Conservation (phyloP, 2,113 vertebrate species). For the Sinocyclocheilus anshuiensis region DNA sequence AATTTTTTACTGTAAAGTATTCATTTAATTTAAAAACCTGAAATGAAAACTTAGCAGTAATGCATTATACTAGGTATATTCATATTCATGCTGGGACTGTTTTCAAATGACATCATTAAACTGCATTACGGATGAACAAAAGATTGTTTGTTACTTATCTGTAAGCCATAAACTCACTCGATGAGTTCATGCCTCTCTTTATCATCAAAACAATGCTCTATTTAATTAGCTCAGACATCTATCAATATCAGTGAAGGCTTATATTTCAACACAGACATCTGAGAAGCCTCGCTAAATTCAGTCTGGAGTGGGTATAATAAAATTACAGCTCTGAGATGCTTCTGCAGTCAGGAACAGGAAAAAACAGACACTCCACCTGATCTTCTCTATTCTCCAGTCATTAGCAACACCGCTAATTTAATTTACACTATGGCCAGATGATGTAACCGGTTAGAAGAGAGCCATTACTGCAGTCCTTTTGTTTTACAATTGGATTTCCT, state of each 20-base stretch:
- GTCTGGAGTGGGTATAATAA: slow-evolving; percentile 63
- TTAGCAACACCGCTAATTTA: slow-evolving; percentile 51
- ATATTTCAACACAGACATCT: slow-evolving; percentile 66
- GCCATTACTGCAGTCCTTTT: neutral
- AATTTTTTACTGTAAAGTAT: too few species aligned
- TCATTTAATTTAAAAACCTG: too few species aligned
- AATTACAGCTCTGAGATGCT: slow-evolving; percentile 61
- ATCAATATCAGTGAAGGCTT: slow-evolving; percentile 61
- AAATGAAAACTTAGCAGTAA: too few species aligned
- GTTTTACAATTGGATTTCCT: too few species aligned
- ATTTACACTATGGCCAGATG: slow-evolving; percentile 44
- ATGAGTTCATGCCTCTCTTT: slow-evolving; percentile 45
- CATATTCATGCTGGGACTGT: neutral
- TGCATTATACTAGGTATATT: too few species aligned
- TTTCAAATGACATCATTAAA: slow-evolving; percentile 15
- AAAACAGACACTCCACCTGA: slow-evolving; percentile 39
- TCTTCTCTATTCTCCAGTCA: slow-evolving; percentile 46
- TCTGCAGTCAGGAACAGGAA: slow-evolving; percentile 43
- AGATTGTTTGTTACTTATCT: neutral
- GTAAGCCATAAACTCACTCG: slow-evolving; percentile 13
- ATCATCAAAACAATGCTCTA: slow-evolving; percentile 59
- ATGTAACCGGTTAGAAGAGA: slow-evolving; percentile 33
- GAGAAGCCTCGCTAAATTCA: slow-evolving; percentile 61
- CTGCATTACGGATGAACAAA: neutral
- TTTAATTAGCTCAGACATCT: slow-evolving; percentile 67